Evolutionary conservation across 2,797 vertebrate genomes (phyloP), one percentile per base, ranked within the genome.

Genomic region (Sciaenops ocellatus): DNA sequence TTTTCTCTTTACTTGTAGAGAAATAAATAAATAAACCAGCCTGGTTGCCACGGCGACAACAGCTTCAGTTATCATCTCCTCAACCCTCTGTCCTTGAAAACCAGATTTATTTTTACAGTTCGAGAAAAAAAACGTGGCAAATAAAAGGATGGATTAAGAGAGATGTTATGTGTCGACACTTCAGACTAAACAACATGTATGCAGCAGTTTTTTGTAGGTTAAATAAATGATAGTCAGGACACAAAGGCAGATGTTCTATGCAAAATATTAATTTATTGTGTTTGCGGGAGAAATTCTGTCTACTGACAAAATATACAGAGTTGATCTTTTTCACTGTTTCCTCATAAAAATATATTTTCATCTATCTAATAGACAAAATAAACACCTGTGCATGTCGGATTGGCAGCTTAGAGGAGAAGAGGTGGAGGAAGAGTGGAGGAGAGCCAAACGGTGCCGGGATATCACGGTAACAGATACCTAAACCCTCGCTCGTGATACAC

Each of bases 231-330:
- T 38, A 73, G 24, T 12, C 44, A 76, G 4, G 44, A 76, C 48
- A 50, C 59, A 52, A 42, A 55, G 47, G 48, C 22, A 61, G 15
- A 11, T 69, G 6, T 42, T 78, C 42, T 65, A 59, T 72, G 74
- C 72, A 90, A 90, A 90, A 88, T 71, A 65, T 38, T 16, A 6
- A 59, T 92, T 88, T 93, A 91, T 91, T 91, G 22, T 67, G 20
- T 62, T 67, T 17, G 42, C 52, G 26, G 24, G 55, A 30, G 55
- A 22, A 24, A 64, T 78, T 41, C 12, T 83, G 54, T 68, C 46
- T 60, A 51, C 52, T 66, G 67, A 74, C 46, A 84, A 38, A 83
- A 60, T 47, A 70, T 12, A 86, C 22, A 71, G 8, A 18, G 24
- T 41, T 41, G 5, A 61, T 48, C 12, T 22, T 6, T 60, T 66